phyloP scores from a whole-genome alignment of 2,113 vertebrate genomes.

The Sorex araneus region DNA sequence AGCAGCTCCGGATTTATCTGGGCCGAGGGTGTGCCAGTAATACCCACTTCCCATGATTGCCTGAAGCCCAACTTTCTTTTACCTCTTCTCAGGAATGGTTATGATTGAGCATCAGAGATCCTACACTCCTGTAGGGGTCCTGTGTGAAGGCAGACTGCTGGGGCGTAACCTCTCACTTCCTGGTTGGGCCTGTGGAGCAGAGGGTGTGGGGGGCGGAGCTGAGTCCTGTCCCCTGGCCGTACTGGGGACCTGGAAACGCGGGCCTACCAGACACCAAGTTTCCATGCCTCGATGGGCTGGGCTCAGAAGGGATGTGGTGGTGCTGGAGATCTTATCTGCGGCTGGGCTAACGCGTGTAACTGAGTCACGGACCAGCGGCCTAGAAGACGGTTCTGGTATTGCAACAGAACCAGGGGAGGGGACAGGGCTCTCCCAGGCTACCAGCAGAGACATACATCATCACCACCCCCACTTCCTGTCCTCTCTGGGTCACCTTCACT shows the following conservation, averaged over 20 bases:
- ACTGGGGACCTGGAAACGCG: background rate
- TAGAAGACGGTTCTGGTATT: constrained; percentile 55
- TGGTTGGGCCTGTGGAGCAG: too few relatives aligned
- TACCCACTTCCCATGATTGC: too few relatives aligned
- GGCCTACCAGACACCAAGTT: constrained; percentile 3
- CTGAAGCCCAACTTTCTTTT: background rate
- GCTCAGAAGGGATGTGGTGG: background rate
- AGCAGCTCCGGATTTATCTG: too few relatives aligned
- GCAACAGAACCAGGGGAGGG: constrained; percentile 27
- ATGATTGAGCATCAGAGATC: constrained; percentile 23
- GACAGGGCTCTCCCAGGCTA: background rate
- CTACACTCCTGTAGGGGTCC: background rate
- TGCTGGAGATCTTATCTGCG: constrained; percentile 65
- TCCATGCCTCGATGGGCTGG: constrained; percentile 36
- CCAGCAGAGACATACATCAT: background rate
- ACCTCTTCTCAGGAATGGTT: background rate
- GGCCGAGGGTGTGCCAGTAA: too few relatives aligned
- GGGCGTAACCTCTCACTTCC: background rate
- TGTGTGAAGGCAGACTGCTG: background rate
- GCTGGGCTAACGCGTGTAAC: background rate
- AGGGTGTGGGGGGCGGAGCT: too few relatives aligned
- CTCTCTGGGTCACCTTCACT: constrained; percentile 25
- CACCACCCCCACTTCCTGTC: constrained; percentile 56
- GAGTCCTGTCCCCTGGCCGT: too few relatives aligned
- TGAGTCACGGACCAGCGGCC: constrained; percentile 74